Conservation (phyloP, 2,888 invertebrate species). For the Platycnemis pennipes region DNA sequence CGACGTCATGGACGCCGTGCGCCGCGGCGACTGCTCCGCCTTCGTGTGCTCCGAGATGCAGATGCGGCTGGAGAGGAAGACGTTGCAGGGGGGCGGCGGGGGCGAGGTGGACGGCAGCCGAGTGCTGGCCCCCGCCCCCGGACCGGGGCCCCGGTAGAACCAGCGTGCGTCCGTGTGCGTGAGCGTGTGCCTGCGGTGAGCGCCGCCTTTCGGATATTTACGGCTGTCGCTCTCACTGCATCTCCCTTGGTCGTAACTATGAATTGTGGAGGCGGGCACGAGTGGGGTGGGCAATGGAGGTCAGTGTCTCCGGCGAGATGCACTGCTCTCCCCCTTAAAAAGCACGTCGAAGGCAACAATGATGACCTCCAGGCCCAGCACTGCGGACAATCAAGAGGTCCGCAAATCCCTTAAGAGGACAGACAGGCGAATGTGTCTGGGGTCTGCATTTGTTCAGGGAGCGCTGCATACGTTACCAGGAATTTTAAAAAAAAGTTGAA, state of each 20-base stretch:
- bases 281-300: too few species aligned
- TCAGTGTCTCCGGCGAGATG: too few species aligned
- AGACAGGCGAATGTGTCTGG: neutral
- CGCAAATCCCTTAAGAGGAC: neutral
- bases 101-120: slow-evolving; percentile 55
- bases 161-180: neutral
- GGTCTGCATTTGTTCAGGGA: neutral
- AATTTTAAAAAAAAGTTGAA: neutral
- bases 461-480: neutral
- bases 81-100: slow-evolving; percentile 10
- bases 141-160: slow-evolving; percentile 24
- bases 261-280: too few species aligned
- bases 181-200: neutral
- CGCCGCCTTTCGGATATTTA: too few species aligned
- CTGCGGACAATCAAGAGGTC: neutral
- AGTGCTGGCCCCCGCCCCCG: slow-evolving; percentile 33
- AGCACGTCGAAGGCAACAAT: neutral
- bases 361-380: too few species aligned
- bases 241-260: too few species aligned
- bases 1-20: slow-evolving; percentile 88
- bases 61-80: slow-evolving; percentile 74
- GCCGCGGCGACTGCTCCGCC: slow-evolving; percentile 85
- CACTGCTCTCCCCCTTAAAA: too few species aligned
- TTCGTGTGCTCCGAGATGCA: slow-evolving; percentile 82
- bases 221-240: too few species aligned